A percentile compares a stretch with the other conserved stretches of the same genome.
Conservation (phyloP, 2,113 vertebrate genomes). For the Daboia siamensis region DNA sequence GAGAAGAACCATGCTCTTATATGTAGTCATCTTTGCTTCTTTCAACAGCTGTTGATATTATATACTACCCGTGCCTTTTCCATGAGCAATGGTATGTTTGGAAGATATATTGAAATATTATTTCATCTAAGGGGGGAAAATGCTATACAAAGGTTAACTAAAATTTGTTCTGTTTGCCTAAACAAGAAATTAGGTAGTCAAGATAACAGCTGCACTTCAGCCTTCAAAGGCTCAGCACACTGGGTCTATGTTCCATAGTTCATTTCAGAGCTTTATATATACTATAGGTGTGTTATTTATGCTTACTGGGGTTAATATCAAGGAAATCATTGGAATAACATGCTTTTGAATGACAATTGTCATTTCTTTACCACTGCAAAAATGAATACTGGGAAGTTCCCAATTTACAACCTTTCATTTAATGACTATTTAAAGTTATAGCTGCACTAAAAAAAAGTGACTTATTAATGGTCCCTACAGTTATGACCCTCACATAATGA, state of each 20-base stretch:
- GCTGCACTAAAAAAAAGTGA: background rate
- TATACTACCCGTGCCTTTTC: background rate
- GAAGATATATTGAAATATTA: background rate
- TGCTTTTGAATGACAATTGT: background rate
- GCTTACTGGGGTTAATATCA: background rate
- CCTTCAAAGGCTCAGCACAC: background rate
- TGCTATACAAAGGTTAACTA: background rate
- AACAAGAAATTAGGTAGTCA: background rate
- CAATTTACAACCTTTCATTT: background rate
- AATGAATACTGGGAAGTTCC: background rate
- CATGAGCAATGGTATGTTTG: background rate
- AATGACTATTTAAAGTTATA: background rate
- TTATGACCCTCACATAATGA: background rate
- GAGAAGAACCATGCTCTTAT: background rate
- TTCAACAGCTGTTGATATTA: background rate
- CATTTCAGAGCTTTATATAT: background rate
- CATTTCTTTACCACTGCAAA: background rate
- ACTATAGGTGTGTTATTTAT: background rate
- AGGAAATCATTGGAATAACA: background rate
- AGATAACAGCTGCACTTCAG: background rate
- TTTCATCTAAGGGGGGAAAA: background rate
- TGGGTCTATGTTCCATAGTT: background rate
- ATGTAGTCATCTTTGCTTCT: background rate
- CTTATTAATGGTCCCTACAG: background rate
- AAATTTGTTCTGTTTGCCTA: background rate